Base-by-base conservation (phyloP, 2,113 vertebrate species). In the Syngnathus typhle region DNA sequence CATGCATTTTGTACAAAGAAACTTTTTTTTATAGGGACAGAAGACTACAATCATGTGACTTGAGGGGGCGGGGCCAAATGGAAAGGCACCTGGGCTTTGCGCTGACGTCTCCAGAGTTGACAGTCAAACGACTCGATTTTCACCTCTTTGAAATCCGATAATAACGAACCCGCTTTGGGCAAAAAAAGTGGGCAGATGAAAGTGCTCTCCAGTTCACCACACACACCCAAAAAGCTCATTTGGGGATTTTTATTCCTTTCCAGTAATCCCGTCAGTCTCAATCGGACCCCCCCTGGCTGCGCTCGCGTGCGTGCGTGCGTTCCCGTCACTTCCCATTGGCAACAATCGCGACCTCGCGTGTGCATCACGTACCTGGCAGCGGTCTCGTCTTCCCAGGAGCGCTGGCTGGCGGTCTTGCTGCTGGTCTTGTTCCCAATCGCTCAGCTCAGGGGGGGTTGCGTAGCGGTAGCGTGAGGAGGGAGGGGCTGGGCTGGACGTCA, bases 291-390 rank as follows among this genome's bases (percentile, higher is more conserved):
- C 79, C 70, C n/a, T 75, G 78, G 81, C 27, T 62, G 59, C 59
- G 70, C 49, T 71, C 56, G 67, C 56, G 69, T 41, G 65, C 56
- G 23, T 0, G 21, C 11, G 10, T 36, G 16, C 36, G 7, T 5
- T 7, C 36, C 58, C 36, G 1, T 37, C 18, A 1, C 37, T 39
- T 15, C 39, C n/a, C 4, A 16, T 27, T 62, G 27, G 12, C 19
- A 16, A 43, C 21, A 67, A 44, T 63, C 27, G 1, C 41, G 49
- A 19, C 75, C 2, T 23, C 4, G 39, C 41, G 60, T 21, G 37
- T 36, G 59, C 15, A n/a, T 32, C n/a, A n/a, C 21, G 60, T 88
- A 90, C 78, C 87, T 88, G 84, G 84, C 84, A 81, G 84, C 79
- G 74, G 75, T 73, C 0, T 11, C 36, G 61, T 75, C 78, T 67